Base-by-base conservation (phyloP, 2,113 vertebrate genomes). In the Tychaedon coryphoeus region DNA sequence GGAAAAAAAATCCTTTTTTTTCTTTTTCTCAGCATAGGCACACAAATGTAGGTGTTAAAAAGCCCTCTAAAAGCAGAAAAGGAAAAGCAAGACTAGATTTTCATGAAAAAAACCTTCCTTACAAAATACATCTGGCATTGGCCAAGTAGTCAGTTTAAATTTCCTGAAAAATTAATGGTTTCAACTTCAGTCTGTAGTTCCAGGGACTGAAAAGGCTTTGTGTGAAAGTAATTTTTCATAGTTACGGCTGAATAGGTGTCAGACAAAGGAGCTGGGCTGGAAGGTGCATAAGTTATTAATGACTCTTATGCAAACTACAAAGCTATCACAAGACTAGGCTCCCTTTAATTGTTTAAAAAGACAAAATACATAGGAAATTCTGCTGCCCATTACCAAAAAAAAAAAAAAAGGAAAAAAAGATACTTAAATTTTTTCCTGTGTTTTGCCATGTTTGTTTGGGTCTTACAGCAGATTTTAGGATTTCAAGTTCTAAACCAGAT, bases 231-330 rank as follows among this genome's bases (percentile, higher is more conserved):
- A 93, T 95, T 92, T 92, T 72, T 95, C 84, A 92, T 38, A 86
- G 53, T 90, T 95, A 76, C 0, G 0, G 82, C 45, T 90, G 82
- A 95, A 92, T 34, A 86, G 47, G 50, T 76, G 60, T 77, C 78
- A 92, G 71, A 88, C 60, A 90, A 82, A 90, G 74, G 72, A 86
- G 62, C 57, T 45, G 81, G 15, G 43, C 86, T 65, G 50, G 72
- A 91, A 86, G 54, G 74, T 88, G 42, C 42, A 48, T 51, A 81
- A 96, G 61, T 87, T 94, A 91, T 88, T 96, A 71, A 94, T 90
- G 66, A 82, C 48, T 82, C 26, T 47, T 53, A 56, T 28, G 77
- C 61, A 93, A 94, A 91, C 76, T 62, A 85, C 54, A 56, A 88
- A 91, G 90, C 42, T 86, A 90, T 42, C 33, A 51, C 24, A 83